A percentile compares a stretch with the other conserved stretches of the same genome.
Conservation (phyloP, 2,888 invertebrate genomes). For the Nymphalis urticae region DNA sequence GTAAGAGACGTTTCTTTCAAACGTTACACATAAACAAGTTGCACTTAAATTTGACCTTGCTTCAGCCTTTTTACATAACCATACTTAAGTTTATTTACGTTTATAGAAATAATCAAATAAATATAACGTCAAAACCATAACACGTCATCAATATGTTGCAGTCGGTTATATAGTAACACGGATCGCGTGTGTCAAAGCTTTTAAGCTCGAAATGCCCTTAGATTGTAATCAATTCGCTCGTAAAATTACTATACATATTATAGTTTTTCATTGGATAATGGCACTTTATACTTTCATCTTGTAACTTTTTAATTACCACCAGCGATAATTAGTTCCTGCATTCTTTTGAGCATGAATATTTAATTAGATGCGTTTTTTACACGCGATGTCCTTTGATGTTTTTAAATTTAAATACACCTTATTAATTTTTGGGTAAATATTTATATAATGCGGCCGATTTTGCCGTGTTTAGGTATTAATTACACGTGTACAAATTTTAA, state of each 20-base stretch:
- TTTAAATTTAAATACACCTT: background rate
- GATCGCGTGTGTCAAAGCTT: conserved; percentile 33
- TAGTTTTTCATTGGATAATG: conserved; percentile 27
- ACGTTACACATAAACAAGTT: too few species aligned
- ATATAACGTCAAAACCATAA: too few species aligned
- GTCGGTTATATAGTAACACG: conserved; percentile 17
- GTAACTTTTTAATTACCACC: conserved; percentile 33
- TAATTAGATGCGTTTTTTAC: conserved; percentile 24
- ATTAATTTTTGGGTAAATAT: background rate
- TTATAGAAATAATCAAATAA: too few species aligned
- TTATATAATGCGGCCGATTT: background rate
- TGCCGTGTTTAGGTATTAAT: too few species aligned
- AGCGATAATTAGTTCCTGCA: conserved; percentile 29
- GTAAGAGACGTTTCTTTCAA: too few species aligned
- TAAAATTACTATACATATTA: conserved; percentile 29
- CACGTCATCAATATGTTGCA: background rate
- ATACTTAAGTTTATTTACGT: too few species aligned
- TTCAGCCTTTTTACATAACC: too few species aligned
- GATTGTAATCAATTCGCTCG: conserved; percentile 37
- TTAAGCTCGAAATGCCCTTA: conserved; percentile 32
- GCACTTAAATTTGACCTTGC: too few species aligned
- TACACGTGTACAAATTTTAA: too few species aligned
- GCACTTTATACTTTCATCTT: conserved; percentile 35
- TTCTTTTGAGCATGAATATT: conserved; percentile 19
- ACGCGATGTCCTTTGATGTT: conserved; percentile 13